Conservation (phyloP, 1,140 invertebrate species). For the Cherax destructor region DNA sequence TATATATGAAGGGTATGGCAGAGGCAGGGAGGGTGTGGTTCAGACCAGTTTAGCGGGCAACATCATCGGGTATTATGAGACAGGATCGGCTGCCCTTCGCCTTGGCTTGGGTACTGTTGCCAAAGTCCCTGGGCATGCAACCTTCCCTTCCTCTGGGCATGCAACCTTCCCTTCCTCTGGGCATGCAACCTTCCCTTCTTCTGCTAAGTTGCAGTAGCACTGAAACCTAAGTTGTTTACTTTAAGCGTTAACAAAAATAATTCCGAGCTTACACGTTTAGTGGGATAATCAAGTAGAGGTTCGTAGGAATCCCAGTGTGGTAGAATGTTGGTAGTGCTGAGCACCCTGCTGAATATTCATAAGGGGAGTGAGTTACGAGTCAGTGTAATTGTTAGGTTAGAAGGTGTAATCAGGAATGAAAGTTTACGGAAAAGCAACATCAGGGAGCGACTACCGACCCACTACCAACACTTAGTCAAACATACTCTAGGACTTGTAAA, state of each 20-base stretch:
- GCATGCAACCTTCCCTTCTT: too few relatives aligned
- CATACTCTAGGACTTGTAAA: not conserved
- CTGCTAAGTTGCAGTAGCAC: too few relatives aligned
- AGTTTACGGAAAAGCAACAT: not conserved
- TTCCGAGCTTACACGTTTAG: too few relatives aligned
- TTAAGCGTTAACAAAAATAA: too few relatives aligned
- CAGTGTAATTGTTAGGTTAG: not conserved
- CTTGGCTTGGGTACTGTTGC: not conserved
- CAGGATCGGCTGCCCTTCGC: not conserved
- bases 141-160: not conserved
- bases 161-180: not conserved
- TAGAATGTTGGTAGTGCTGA: not conserved
- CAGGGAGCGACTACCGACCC: slow-evolving; percentile 4
- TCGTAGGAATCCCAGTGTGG: too few relatives aligned
- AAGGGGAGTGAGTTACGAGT: not conserved
- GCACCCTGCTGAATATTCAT: not conserved
- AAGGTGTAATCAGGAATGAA: slow-evolving; percentile 12
- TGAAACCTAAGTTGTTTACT: too few relatives aligned
- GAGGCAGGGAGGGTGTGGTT: not conserved
- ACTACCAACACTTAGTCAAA: not conserved
- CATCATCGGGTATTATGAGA: not conserved
- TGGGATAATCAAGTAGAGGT: too few relatives aligned
- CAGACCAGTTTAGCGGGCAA: not conserved
- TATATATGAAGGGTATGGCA: not conserved
- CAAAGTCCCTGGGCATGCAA: not conserved